Evolutionary conservation across 1,140 invertebrate genomes (phyloP).

Genomic region (Scaptodrosophila lebanonensis): DNA sequence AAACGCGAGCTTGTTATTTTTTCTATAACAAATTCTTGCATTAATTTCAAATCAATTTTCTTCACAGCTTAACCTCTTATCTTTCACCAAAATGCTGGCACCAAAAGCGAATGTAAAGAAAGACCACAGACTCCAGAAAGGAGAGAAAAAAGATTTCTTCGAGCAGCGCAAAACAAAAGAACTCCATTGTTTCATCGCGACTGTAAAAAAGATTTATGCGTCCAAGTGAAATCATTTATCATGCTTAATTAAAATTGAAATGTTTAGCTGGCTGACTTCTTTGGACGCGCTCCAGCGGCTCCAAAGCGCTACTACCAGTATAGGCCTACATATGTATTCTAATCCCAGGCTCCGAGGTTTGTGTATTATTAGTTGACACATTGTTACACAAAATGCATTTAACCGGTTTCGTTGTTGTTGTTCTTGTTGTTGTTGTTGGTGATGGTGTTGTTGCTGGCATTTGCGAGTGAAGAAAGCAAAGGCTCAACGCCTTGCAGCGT

Average conservation of each 20-base stretch:
- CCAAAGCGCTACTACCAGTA: too few species aligned
- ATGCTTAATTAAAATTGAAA: conserved; percentile 77
- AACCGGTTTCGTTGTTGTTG: conserved; percentile 47
- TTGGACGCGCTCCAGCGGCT: too few species aligned
- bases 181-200: conserved; percentile 74
- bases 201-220: conserved; percentile 75
- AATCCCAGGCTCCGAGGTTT: too few species aligned
- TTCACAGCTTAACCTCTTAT: conserved; percentile 66
- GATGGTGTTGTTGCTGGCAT: too few species aligned
- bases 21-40: conserved; percentile 77
- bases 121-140: conserved; percentile 34
- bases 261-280: conserved; percentile 67
- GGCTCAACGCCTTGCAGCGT: conserved; percentile 1
- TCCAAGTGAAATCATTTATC: conserved; percentile 76
- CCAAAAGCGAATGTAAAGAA: conserved; percentile 17
- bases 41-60: conserved; percentile 77
- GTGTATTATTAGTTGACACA: conserved; percentile 63
- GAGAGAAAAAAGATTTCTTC: conserved; percentile 36
- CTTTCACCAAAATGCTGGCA: conserved; percentile 23
- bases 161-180: conserved; percentile 55
- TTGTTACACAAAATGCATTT: conserved; percentile 73
- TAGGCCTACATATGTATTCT: conserved; percentile 16
- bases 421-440: conserved; percentile 8
- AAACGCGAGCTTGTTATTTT: conserved; percentile 70
- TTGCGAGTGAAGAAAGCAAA: too few species aligned